Base-by-base conservation (phyloP, 1,140 invertebrate species). In the Epicauta chinensis region DNA sequence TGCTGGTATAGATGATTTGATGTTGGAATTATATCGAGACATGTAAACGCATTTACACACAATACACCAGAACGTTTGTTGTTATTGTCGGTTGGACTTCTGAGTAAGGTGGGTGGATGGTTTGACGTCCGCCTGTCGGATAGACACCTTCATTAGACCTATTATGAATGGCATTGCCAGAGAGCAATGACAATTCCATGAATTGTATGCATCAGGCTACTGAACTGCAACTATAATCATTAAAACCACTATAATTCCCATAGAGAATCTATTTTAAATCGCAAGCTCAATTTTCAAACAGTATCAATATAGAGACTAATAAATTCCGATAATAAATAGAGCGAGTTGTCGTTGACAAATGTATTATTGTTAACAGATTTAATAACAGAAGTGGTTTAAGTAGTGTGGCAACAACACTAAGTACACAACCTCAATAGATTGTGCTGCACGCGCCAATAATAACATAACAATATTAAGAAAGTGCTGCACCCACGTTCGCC, bases 21-120 rank as follows among this genome's bases (percentile, higher is more conserved):
- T 63, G 59, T 63, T 60, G 56, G 56, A 62, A 63, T 63, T 63
- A 63, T n/a, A n/a, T 63, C 58, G 59, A 23, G 58, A 63, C 56
- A 61, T 56, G 61, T 56, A 63, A 60, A 58, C 56, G 43, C 61
- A 63, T 63, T 63, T 63, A 61, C 61, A 63, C 61, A 63, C 61
- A 63, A 63, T 63, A 53, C 53, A 23, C 23, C 4, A 7, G 23
- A 23, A 23, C 7, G n/a, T 23, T 23, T 23, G 61, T 59, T 56
- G 44, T 60, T 60, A 58, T 29, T 47, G 16, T 46, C 7, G 23
- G 23, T 3, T 3, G 46, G 30, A 35, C 37, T 51, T 41, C 30
- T 40, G 53, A 51, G 23, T 23, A 23, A 49, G 17, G 50, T 53
- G 45, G 54, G 53, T 53, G 57, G 47, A 55, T 38, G 29, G 43